phyloP scores from a whole-genome alignment of 1,140 invertebrate species.

The Melipona quadrifasciata region DNA sequence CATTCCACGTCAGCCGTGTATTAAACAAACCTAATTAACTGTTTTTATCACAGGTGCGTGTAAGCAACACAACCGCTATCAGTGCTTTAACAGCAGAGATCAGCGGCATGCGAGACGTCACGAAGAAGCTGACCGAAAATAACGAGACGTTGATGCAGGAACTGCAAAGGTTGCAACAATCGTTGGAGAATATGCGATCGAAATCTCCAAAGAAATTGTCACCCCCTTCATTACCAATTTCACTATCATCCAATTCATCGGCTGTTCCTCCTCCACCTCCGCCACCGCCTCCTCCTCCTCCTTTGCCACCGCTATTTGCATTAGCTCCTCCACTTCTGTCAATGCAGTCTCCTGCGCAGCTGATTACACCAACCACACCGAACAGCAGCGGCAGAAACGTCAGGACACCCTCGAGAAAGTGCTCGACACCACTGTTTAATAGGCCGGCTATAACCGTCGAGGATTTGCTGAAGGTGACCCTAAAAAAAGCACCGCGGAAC shows the following conservation, averaged over 20 bases:
- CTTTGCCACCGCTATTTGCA: constrained; percentile 34
- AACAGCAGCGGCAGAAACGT: constrained; percentile 38
- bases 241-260: neutral
- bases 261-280: constrained; percentile 4
- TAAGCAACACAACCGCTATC: constrained; percentile 52
- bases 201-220: constrained; percentile 35
- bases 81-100: constrained; percentile 59
- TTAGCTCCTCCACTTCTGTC: constrained; percentile 21
- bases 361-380: constrained; percentile 48
- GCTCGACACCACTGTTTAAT: constrained; percentile 58
- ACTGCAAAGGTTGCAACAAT: constrained; percentile 56
- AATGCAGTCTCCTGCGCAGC: neutral
- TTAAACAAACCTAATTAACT: constrained; percentile 3
- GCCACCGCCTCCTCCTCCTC: neutral
- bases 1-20: neutral
- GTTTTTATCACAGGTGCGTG: constrained; percentile 54
- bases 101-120: constrained; percentile 46
- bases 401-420: constrained; percentile 65
- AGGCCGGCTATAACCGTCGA: constrained; percentile 75
- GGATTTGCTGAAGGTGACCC: constrained; percentile 75
- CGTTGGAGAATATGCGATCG: constrained; percentile 44
- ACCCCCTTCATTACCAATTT: neutral
- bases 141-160: constrained; percentile 59
- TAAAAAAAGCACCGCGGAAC: constrained; percentile 72
- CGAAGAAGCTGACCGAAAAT: constrained; percentile 54